Percentiles rank a stretch among this genome's conserved stretches.
Evolutionary conservation across 1,140 invertebrate species (phyloP).

Genomic region (Conopomorpha cramerella): DNA sequence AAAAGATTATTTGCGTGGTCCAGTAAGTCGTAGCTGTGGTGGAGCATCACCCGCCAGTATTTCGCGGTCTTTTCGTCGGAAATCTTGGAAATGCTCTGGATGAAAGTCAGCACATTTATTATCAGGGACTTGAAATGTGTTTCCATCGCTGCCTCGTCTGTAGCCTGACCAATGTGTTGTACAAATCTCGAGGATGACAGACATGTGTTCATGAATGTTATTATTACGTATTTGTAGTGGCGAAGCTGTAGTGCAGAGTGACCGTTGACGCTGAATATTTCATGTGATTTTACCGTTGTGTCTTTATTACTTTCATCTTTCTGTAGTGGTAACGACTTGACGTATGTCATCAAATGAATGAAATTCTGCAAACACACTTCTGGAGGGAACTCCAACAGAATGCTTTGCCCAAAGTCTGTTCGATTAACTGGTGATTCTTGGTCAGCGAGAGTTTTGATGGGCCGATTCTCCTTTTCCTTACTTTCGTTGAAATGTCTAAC

Average conservation of each 20-base stretch:
- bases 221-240: conserved; percentile 79
- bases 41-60: conserved; percentile 80
- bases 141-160: conserved; percentile 59
- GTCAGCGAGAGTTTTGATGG: conserved; percentile 32
- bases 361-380: conserved; percentile 67
- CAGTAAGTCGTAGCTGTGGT: conserved; percentile 77
- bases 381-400: conserved; percentile 70
- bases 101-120: conserved; percentile 68
- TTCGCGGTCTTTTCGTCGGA: conserved; percentile 67
- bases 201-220: conserved; percentile 72
- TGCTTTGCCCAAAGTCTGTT: conserved; percentile 71
- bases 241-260: conserved; percentile 75
- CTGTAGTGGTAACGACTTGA: conserved; percentile 68
- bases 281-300: conserved; percentile 35
- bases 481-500: conserved; percentile 58
- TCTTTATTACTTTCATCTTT: conserved; percentile 52
- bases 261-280: conserved; percentile 70
- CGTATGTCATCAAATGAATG: conserved; percentile 68
- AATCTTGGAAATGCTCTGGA: conserved; percentile 66
- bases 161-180: conserved; percentile 62
- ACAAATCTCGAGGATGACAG: conserved; percentile 72
- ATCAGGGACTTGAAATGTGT: conserved; percentile 69
- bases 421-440: conserved; percentile 55
- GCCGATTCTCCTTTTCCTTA: conserved; percentile 31
- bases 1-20: conserved; percentile 79